Conservation (phyloP, 1,140 invertebrate genomes). For the Drosophila hydei region DNA sequence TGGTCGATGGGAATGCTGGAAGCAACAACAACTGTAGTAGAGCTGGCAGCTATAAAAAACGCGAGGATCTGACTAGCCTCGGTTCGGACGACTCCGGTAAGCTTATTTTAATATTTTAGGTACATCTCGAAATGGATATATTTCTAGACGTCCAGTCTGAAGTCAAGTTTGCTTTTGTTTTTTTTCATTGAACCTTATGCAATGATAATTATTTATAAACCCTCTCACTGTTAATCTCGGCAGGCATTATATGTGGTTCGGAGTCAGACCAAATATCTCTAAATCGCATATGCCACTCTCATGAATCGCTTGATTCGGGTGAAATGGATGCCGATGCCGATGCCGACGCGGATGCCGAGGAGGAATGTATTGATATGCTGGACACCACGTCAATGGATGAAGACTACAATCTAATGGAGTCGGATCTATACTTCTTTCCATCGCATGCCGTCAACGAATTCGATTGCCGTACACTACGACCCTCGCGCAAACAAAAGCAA, state of each 20-base stretch:
- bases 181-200: constrained; percentile 42
- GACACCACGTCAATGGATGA: constrained; percentile 83
- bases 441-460: constrained; percentile 46
- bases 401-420: constrained; percentile 75
- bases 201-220: constrained; percentile 42
- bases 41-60: constrained; percentile 82
- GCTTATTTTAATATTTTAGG: background rate
- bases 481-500: constrained; percentile 72
- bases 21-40: constrained; percentile 61
- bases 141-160: background rate
- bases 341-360: constrained; percentile 85
- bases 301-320: constrained; percentile 89
- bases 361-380: constrained; percentile 84
- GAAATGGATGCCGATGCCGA: constrained; percentile 85
- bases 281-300: constrained; percentile 85
- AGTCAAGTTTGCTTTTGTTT: background rate
- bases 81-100: constrained; percentile 93
- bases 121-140: background rate
- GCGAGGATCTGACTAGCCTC: constrained; percentile 89
- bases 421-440: constrained; percentile 74
- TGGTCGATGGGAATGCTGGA: constrained; percentile 38
- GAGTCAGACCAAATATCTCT: constrained; percentile 85
- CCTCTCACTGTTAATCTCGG: background rate
- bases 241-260: constrained; percentile 90
- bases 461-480: constrained; percentile 70